phyloP scores from a whole-genome alignment of 2,797 vertebrate species.

The Threskiornis aethiopicus region DNA sequence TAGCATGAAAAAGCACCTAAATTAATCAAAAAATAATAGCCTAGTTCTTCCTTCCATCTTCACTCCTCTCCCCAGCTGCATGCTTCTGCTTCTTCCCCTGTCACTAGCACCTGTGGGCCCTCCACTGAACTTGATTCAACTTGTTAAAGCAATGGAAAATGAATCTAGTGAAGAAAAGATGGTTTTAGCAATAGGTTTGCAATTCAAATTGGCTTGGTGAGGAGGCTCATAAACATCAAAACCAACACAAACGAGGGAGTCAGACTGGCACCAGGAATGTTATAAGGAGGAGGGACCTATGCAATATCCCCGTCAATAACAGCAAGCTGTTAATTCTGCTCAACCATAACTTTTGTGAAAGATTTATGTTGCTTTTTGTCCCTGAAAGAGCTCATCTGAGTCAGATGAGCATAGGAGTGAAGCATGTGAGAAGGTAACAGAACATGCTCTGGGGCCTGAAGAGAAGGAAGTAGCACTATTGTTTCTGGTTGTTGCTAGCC shows the following conservation, averaged over 20 bases:
- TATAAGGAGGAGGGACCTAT: background rate
- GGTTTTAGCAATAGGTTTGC: background rate
- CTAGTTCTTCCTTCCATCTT: background rate
- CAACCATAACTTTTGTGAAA: background rate
- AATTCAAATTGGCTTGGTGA: background rate
- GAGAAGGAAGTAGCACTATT: background rate
- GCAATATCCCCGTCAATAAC: background rate
- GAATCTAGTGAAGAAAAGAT: background rate
- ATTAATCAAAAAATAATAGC: conserved; percentile 15
- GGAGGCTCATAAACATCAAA: background rate
- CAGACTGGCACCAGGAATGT: background rate
- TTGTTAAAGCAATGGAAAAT: background rate
- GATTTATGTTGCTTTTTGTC: background rate
- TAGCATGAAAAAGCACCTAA: background rate
- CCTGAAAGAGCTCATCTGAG: background rate
- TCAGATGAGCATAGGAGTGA: background rate
- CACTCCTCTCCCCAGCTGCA: background rate
- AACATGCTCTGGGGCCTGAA: background rate
- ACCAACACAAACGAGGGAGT: background rate
- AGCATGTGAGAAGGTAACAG: background rate
- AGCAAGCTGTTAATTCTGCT: background rate
- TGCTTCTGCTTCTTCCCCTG: background rate
- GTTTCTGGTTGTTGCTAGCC: background rate
- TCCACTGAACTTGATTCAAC: background rate
- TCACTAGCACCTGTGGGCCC: background rate